Conservation (phyloP, 1,140 invertebrate species). For the Macrobrachium nipponense region DNA sequence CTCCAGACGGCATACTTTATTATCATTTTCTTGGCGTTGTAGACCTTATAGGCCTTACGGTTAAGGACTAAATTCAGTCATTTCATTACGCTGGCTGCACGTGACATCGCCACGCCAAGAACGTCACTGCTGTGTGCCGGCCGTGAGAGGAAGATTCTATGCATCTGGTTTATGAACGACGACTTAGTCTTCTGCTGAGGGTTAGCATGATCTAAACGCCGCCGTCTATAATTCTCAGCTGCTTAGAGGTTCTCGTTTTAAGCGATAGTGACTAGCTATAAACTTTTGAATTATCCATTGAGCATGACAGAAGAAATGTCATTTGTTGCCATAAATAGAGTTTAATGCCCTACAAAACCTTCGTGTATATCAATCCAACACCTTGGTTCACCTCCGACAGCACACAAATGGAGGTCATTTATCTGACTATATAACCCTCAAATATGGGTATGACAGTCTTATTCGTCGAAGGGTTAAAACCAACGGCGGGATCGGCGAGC, state of each 20-base stretch:
- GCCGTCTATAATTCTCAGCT: conserved; percentile 33
- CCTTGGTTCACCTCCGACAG: conserved; percentile 20
- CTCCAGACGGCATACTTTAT: conserved; percentile 20
- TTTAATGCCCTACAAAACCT: conserved; percentile 51
- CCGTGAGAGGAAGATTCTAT: neutral
- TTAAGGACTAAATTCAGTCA: conserved; percentile 2
- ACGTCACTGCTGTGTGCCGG: neutral
- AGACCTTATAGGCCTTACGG: neutral
- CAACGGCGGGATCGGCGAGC: neutral
- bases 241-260: conserved; percentile 46
- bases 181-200: neutral
- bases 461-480: neutral
- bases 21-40: neutral
- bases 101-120: neutral
- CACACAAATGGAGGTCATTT: conserved; percentile 10
- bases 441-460: conserved; percentile 7
- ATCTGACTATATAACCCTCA: conserved; percentile 18
- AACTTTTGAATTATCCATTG: conserved; percentile 49
- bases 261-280: conserved; percentile 52
- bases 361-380: conserved; percentile 53
- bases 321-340: conserved; percentile 52
- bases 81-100: neutral
- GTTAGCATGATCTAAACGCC: neutral
- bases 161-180: neutral
- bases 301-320: conserved; percentile 57